phyloP scores from a whole-genome alignment of 2,113 vertebrate species.

The Oostethus manadensis region DNA sequence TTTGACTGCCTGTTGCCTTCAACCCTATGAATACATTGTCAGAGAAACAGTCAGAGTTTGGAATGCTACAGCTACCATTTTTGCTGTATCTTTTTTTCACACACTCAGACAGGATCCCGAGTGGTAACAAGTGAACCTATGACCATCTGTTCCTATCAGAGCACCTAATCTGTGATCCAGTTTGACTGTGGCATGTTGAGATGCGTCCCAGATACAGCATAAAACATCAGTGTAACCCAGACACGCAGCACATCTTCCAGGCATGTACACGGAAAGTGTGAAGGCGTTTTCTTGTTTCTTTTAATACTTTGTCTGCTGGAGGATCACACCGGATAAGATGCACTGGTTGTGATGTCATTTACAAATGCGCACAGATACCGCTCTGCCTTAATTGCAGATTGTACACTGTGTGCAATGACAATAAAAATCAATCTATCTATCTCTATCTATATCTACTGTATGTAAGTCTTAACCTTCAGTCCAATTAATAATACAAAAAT shows the following conservation, averaged over 20 bases:
- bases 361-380: conserved; percentile 64
- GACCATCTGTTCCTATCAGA: conserved; percentile 58
- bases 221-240: conserved; percentile 37
- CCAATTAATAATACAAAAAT: too few species aligned
- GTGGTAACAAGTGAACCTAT: conserved; percentile 28
- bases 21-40: neutral
- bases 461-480: too few species aligned
- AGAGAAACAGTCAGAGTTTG: too few species aligned
- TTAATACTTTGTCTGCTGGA: conserved; percentile 33
- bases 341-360: conserved; percentile 25
- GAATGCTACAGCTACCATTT: too few species aligned
- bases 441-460: too few species aligned
- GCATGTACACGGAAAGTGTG: conserved; percentile 21
- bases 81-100: neutral
- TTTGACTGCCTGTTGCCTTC: neutral
- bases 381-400: conserved; percentile 54
- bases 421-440: too few species aligned
- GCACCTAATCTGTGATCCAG: conserved; percentile 52
- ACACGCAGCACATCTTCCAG: conserved; percentile 36
- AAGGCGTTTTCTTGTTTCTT: conserved; percentile 14
- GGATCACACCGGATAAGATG: conserved; percentile 13
- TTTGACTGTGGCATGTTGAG: conserved; percentile 48
- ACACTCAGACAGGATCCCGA: conserved; percentile 16
- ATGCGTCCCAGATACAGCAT: conserved; percentile 56
- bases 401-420: too few species aligned